Evolutionary conservation across 2,113 vertebrate species (phyloP), one percentile per base, ranked within the genome.

Genomic region (Smithornis capensis): DNA sequence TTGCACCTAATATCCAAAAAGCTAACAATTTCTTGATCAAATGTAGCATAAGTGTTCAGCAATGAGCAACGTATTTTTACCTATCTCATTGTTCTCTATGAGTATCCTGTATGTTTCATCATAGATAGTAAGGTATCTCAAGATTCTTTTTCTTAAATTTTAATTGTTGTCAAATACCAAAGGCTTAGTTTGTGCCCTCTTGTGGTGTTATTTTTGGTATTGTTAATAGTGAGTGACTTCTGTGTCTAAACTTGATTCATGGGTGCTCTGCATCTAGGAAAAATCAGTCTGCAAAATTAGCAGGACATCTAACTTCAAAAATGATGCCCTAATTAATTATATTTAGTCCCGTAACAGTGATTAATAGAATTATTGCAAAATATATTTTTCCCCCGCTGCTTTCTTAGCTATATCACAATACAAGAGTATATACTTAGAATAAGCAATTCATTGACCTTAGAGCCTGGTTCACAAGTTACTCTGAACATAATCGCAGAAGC

Each of bases 31-130:
- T 89, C 83, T 90, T 3, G 1, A 95, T 95, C 88, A 95, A 96
- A 97, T 97, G 96, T 97, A 97, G 96, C 96, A 96, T 93, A 96
- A 95, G 27, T 90, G 89, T 96, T 96, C 82, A 89, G 63, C 64
- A 95, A 88, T 85, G 73, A 96, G 86, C 84, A 93, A 83, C 62
- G 57, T 70, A 49, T 82, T 94, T 96, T 96, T 44, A 89, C 70
- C n/a, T 87, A 45, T 89, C 87, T 92, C 74, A 56, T 76, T 75
- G 76, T 95, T 95, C 75, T 97, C 64, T 55, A 22, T 69, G 78
- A 80, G 74, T 94, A 87, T 91, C 37, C 37, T 77, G 11, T 89
- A 35, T 83, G 71, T 94, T 93, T 94, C 75, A 38, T 93, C 67
- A 64, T 77, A 80, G 80, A 19, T 77, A 63, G 63, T 87, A 79